Evolutionary conservation across 1,140 invertebrate genomes (phyloP).

Genomic region (Trichomalopsis sarcophagae): DNA sequence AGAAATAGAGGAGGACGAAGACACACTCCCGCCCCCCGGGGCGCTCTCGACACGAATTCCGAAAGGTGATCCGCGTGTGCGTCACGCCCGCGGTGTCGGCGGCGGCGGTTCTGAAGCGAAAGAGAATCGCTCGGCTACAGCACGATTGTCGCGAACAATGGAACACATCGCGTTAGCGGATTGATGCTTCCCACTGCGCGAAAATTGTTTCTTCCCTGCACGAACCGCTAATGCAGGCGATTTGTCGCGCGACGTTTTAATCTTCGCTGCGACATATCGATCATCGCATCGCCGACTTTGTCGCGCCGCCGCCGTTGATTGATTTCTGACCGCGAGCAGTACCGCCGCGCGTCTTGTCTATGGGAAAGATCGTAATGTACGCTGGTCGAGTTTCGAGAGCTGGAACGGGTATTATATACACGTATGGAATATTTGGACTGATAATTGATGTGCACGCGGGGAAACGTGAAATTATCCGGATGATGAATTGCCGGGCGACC

Average conservation of each 20-base stretch:
- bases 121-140: neutral
- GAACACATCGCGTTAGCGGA: neutral
- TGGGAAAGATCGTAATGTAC: neutral
- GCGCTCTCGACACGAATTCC: slow-evolving; percentile 68
- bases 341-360: neutral
- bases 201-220: neutral
- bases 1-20: neutral
- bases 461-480: slow-evolving; percentile 47
- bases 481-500: slow-evolving; percentile 42
- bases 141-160: slow-evolving; percentile 9
- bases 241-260: slow-evolving; percentile 14
- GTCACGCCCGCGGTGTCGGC: slow-evolving; percentile 53
- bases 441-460: slow-evolving; percentile 49
- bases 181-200: neutral
- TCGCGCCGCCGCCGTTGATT: slow-evolving; percentile 14
- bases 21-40: slow-evolving; percentile 65
- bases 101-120: neutral
- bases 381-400: neutral
- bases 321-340: slow-evolving; percentile 17
- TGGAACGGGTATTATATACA: neutral
- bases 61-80: slow-evolving; percentile 66
- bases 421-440: slow-evolving; percentile 39
- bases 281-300: neutral
- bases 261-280: neutral
- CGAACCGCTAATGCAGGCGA: neutral